Percentiles rank a stretch among this genome's conserved stretches.
These are phyloP conservation scores for Gallinago nigripennis DNA, from an alignment of 2,797 vertebrate species.

Conservation along the genomic window DNA sequence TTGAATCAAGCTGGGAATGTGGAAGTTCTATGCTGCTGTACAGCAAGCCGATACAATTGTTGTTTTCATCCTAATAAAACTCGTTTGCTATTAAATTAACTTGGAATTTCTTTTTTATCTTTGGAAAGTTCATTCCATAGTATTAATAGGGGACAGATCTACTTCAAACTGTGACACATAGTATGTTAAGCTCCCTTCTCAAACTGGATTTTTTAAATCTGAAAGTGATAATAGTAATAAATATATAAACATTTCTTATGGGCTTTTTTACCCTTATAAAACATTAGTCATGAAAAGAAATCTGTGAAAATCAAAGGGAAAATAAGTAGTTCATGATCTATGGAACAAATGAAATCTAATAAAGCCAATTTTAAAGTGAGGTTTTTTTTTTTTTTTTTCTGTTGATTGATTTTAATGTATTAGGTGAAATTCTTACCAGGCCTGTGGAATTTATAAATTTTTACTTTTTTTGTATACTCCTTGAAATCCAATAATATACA, in stretches of 20 bases:
- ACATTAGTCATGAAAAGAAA: neutral
- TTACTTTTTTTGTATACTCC: neutral
- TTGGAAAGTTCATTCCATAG: neutral
- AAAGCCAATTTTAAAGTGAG: neutral
- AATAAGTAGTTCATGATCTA: neutral
- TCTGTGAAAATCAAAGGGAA: neutral
- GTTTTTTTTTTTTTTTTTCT: neutral
- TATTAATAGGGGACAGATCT: neutral
- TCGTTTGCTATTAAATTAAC: neutral
- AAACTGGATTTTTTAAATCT: neutral
- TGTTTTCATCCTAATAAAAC: neutral
- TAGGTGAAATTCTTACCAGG: neutral
- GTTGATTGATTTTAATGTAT: neutral
- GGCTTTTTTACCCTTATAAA: neutral
- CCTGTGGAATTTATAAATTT: neutral
- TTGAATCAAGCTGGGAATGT: no score
- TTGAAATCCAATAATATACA: neutral
- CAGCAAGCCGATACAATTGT: neutral
- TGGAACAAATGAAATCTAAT: neutral
- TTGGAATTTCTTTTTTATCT: neutral
- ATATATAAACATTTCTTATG: neutral
- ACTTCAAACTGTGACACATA: neutral
- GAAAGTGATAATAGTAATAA: neutral
- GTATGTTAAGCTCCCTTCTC: neutral
- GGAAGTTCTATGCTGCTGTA: no score